Evolutionary conservation across 30 jellyfish, hydroid and myxozoan genomes (phyloP).

Genomic region (Rhopilema esculentum): DNA sequence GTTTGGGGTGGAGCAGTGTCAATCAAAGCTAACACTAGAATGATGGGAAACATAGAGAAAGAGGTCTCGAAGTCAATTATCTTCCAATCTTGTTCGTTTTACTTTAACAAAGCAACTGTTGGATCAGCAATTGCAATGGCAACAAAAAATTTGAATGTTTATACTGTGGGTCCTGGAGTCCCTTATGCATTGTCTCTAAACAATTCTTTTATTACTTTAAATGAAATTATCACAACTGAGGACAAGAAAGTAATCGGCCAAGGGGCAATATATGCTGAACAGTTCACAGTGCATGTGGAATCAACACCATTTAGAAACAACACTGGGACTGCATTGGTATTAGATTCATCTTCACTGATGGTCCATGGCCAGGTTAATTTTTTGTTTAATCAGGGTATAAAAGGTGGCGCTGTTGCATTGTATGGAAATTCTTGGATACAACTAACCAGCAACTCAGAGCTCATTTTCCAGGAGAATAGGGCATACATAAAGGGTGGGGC

Average conservation of each 20-base stretch:
- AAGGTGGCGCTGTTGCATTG: slow-evolving; percentile 88
- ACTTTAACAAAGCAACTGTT: slow-evolving; percentile 68
- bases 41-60: slow-evolving; percentile 4
- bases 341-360: slow-evolving; percentile 62
- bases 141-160: slow-evolving; percentile 52
- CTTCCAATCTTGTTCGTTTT: slow-evolving; percentile 41
- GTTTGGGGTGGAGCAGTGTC: slow-evolving; percentile 94
- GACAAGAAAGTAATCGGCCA: slow-evolving; percentile 88
- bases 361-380: slow-evolving; percentile 46
- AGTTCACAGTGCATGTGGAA: slow-evolving; percentile 22
- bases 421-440: slow-evolving; percentile 77
- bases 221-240: slow-evolving; percentile 60
- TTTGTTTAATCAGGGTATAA: slow-evolving; percentile 53
- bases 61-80: not conserved
- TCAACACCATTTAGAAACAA: slow-evolving; percentile 26
- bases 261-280: slow-evolving; percentile 89
- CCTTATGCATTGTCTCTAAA: slow-evolving; percentile 36
- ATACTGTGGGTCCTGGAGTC: slow-evolving; percentile 71
- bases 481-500: slow-evolving; percentile 90
- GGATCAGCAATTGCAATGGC: slow-evolving; percentile 85
- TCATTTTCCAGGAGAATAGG: slow-evolving; percentile 30
- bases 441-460: slow-evolving; percentile 17
- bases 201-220: slow-evolving; percentile 33
- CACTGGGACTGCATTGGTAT: slow-evolving; percentile 73
- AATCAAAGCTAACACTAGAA: slow-evolving; percentile 57